phyloP scores from a whole-genome alignment of 1,140 invertebrate species.

The Brachionus manjavacas region DNA sequence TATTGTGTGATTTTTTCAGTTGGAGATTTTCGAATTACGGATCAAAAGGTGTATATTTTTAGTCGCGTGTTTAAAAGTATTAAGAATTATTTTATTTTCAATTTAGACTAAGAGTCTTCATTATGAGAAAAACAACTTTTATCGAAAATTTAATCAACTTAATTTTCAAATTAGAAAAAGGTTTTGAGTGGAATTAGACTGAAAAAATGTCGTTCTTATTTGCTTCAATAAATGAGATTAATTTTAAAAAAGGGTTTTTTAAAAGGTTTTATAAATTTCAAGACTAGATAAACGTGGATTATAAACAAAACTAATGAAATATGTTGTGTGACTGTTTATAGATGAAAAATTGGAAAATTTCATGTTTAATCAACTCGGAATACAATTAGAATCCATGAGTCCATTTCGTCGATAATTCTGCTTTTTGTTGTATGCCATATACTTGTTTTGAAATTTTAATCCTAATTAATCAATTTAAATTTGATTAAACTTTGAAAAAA shows the following conservation, averaged over 20 bases:
- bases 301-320: not conserved
- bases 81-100: not conserved
- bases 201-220: not conserved
- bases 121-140: not conserved
- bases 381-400: slow-evolving; percentile 3
- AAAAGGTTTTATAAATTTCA: not conserved
- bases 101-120: not conserved
- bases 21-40: not conserved
- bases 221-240: not conserved
- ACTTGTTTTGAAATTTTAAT: not conserved
- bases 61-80: slow-evolving; percentile 1
- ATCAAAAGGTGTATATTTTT: not conserved
- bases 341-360: not conserved
- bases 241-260: not conserved
- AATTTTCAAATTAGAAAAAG: not conserved
- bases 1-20: not conserved
- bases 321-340: not conserved
- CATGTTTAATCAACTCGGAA: not conserved
- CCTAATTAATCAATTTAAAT: slow-evolving; percentile 13
- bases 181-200: not conserved
- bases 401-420: not conserved
- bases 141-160: slow-evolving; percentile 10
- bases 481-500: not conserved
- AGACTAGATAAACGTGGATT: not conserved
- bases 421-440: not conserved